These are phyloP conservation scores for Scaptomyza tumidula DNA, from an alignment of 2,888 invertebrate genomes.

Conservation along the genomic window DNA sequence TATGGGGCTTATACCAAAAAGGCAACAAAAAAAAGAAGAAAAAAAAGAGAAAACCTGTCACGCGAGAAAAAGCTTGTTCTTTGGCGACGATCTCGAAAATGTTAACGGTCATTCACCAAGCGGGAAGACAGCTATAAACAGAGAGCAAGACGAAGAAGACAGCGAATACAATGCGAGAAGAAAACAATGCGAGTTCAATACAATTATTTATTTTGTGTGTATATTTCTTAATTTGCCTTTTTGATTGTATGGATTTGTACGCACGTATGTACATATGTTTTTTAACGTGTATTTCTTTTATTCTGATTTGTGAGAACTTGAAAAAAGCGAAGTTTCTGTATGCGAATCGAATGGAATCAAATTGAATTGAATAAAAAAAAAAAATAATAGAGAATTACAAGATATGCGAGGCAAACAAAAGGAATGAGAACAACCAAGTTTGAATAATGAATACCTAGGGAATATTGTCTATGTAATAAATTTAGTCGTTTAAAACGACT, in stretches of 20 bases:
- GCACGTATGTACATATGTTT: conserved; percentile 21
- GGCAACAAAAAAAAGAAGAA: conserved; percentile 28
- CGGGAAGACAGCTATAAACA: background rate
- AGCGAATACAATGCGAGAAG: conserved; percentile 29
- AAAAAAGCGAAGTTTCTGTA: conserved; percentile 17
- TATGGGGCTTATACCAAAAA: conserved; percentile 13
- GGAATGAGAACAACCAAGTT: conserved; percentile 10
- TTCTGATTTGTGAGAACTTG: conserved; percentile 40
- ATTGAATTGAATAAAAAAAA: conserved; percentile 3
- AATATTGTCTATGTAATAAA: conserved; percentile 39
- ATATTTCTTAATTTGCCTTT: conserved; percentile 1
- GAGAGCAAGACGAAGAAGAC: background rate
- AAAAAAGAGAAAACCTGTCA: conserved; percentile 53
- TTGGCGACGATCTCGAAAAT: conserved; percentile 54
- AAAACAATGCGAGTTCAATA: conserved; percentile 51
- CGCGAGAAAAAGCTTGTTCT: conserved; percentile 48
- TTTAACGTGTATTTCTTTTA: conserved; percentile 25
- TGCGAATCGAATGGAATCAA: background rate
- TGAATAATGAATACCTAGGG: background rate
- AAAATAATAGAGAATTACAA: conserved; percentile 46
- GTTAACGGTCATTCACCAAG: conserved; percentile 75
- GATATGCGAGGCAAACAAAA: conserved; percentile 47
- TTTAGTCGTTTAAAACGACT: conserved; percentile 25
- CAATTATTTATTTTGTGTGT: conserved; percentile 49
- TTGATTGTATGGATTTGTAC: background rate